Conservation (phyloP, 2,797 vertebrate species). For the Trachops cirrhosus region DNA sequence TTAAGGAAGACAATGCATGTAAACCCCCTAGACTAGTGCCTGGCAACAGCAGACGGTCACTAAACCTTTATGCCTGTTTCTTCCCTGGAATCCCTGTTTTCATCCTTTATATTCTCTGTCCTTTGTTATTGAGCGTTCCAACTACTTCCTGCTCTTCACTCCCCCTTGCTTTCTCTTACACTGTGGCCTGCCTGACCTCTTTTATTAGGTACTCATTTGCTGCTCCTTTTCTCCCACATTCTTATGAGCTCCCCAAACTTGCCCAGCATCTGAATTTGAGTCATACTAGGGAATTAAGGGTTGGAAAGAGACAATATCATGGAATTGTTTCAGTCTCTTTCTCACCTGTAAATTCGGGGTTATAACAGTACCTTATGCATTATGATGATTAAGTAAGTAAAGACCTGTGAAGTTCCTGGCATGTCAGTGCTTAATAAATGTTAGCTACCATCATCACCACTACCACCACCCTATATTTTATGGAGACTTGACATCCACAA, state of each 20-base stretch:
- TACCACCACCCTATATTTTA: neutral
- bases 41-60: neutral
- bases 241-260: neutral
- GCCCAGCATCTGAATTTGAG: neutral
- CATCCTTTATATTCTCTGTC: neutral
- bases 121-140: neutral
- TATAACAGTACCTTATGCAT: neutral
- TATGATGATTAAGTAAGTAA: neutral
- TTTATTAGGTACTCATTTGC: neutral
- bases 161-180: neutral
- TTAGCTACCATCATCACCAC: neutral
- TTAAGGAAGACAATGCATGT: neutral
- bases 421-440: neutral
- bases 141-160: neutral
- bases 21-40: neutral
- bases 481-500: neutral
- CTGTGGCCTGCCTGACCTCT: neutral
- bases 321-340: neutral
- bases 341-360: neutral
- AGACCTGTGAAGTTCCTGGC: neutral
- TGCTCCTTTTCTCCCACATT: neutral
- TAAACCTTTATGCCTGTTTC: neutral
- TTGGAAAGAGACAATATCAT: neutral
- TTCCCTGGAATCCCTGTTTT: neutral
- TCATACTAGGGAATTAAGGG: neutral